Evolutionary conservation across 2,113 vertebrate genomes (phyloP).

Genomic region (Siniperca knerii): DNA sequence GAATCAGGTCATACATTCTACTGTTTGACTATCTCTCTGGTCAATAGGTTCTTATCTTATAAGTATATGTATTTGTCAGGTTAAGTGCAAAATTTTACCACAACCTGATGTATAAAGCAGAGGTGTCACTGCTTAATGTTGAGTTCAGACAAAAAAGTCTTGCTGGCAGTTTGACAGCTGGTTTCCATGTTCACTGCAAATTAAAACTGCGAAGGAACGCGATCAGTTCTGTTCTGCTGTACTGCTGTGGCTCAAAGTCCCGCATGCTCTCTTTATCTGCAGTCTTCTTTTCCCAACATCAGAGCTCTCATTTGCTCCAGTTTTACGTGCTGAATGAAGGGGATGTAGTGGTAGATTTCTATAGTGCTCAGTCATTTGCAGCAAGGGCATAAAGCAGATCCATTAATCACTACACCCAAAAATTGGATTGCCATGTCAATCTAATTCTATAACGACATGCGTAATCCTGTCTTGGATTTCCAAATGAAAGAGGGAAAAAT

Average conservation of each 20-base stretch:
- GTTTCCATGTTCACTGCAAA: constrained; percentile 32
- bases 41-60: background rate
- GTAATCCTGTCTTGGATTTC: constrained; percentile 54
- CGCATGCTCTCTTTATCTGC: constrained; percentile 29
- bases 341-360: constrained; percentile 44
- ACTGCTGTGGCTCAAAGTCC: constrained; percentile 24
- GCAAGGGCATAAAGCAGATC: constrained; percentile 37
- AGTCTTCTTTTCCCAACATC: constrained; percentile 23
- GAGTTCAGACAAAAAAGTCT: background rate
- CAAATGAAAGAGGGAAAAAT: constrained; percentile 28
- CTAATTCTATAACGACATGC: constrained; percentile 56
- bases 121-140: background rate
- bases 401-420: constrained; percentile 43
- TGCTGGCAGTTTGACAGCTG: constrained; percentile 34
- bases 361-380: constrained; percentile 38
- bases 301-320: constrained; percentile 43
- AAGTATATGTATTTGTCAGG: background rate
- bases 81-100: background rate
- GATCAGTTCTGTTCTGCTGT: constrained; percentile 44
- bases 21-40: background rate
- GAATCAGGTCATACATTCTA: background rate
- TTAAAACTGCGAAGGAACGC: constrained; percentile 36
- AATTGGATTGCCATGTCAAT: constrained; percentile 49
- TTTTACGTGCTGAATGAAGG: constrained; percentile 37
- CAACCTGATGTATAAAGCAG: background rate